Evolutionary conservation across 2,888 invertebrate genomes (phyloP), one percentile per base, ranked within the genome.

Genomic region (Rhimphoctona megacephalus): DNA sequence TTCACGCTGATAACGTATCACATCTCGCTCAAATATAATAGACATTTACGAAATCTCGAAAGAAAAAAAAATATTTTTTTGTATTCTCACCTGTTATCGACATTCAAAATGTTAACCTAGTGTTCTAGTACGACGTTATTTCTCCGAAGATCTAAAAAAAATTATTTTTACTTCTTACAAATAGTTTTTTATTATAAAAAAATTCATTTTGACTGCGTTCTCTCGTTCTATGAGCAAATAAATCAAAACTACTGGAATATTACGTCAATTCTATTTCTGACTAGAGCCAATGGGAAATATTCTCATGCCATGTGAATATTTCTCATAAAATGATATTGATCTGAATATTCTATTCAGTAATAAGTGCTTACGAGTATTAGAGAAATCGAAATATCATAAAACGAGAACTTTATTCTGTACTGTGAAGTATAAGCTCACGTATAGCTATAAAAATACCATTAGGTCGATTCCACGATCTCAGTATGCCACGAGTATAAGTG

Each of bases 1-100:
- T 43, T 33, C 9, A 36, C 33, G n/a, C 30, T 64, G 81, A 81
- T 81, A 73, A 74, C 73, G 66, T 54, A 43, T 74, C 73, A 74
- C 43, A 81, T 74, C 25, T 66, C 54, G 39, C 14, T 80, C 72
- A 64, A 22, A 46, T 17, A 61, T 22, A 72, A 72, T 36, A 8
- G 46, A 64, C 67, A 39, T 66, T 66, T 76, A 14, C 43, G 52
- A 14, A 67, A 43, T 11, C 19, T 70, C 25, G 43, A 69, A 19
- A 14, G n/a, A 57, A 36, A 49, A 77, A 33, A 19, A 33, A 19
- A 66, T 33, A 14, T n/a, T 33, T 77, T n/a, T 66, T 49, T 49
- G 19, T 39, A 49, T 17, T 74, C 17, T 22, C 54, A 73, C 22
- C 54, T 57, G 57, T 57, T 11, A 73, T 54, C 22, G 36, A 30